Evolutionary conservation across 2,888 invertebrate species (phyloP), one percentile per base, ranked within the genome.

Genomic region (Orthosia gracilis): DNA sequence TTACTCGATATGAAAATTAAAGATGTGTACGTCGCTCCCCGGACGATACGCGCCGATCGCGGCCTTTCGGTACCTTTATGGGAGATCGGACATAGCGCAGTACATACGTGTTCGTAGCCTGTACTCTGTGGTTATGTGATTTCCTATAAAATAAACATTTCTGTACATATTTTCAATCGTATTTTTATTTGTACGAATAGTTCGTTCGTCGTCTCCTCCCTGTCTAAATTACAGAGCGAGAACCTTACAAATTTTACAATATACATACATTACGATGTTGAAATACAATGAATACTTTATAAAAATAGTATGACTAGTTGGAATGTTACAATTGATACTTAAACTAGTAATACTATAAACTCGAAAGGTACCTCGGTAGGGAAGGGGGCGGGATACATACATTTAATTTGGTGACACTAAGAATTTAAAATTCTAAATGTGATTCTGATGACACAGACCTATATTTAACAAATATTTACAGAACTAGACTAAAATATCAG

Each of bases 81-180:
- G 94, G 93, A 92, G 92, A 92, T 92, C 92, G 92, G 91, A 91
- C 91, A 89, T 89, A 89, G 89, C 92, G 89, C 91, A 88, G 92
- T 89, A 90, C 91, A 87, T 90, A 89, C 92, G 92, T 89, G 91
- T 89, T 89, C 92, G 93, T 91, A 93, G 91, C 91, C 90, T 89
- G 91, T 91, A 89, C 92, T 91, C 92, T 91, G 92, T 91, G 92
- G 92, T 94, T 92, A 93, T 93, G 95, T 92, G 93, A 91, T 93
- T 94, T 95, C 95, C 94, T 94, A 94, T 92, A 91, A 93, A 95
- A 94, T 94, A 95, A 95, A 96, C 94, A 92, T 93, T 95, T 95
- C 95, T 96, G 96, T 96, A 96, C 96, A 96, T 96, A 96, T 94
- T 96, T 94, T 95, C 92, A 94, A 94, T 91, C 87, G 93, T 94